A percentile compares a stretch with the other conserved stretches of the same genome.
Evolutionary conservation across 2,888 invertebrate genomes (phyloP).

Genomic region (Netelia virgata): DNA sequence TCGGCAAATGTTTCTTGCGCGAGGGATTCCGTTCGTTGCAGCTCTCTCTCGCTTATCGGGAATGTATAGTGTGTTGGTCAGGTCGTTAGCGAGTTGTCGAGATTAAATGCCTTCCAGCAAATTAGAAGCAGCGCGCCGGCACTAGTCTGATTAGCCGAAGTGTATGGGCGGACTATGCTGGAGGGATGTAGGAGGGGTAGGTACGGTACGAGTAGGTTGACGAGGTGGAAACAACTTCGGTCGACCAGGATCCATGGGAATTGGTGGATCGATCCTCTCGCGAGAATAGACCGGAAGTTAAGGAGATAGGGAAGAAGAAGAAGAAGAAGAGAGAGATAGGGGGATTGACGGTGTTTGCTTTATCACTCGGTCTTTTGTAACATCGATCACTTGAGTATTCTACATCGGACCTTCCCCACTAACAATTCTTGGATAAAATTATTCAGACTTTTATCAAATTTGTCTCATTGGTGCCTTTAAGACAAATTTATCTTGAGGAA

Average conservation of each 20-base stretch:
- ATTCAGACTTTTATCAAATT: neutral
- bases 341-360: constrained; percentile 38
- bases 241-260: constrained; percentile 62
- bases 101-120: constrained; percentile 84
- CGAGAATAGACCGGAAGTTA: constrained; percentile 57
- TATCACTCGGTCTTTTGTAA: constrained; percentile 46
- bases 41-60: constrained; percentile 80
- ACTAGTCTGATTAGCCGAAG: constrained; percentile 81
- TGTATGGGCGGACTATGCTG: constrained; percentile 17
- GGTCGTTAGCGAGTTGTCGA: constrained; percentile 84
- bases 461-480: neutral
- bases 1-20: constrained; percentile 82
- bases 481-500: no score
- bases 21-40: constrained; percentile 18
- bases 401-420: neutral
- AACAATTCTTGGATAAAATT: neutral
- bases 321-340: constrained; percentile 25
- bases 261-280: constrained; percentile 66
- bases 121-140: constrained; percentile 81
- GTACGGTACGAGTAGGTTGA: constrained; percentile 1
- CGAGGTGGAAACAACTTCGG: constrained; percentile 42
- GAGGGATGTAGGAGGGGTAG: constrained; percentile 4
- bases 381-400: neutral
- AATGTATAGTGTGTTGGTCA: constrained; percentile 83
- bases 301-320: constrained; percentile 41